These are phyloP conservation scores for Macaca fascicularis DNA, from an alignment of 2,113 vertebrate genomes.

Conservation along the genomic window DNA sequence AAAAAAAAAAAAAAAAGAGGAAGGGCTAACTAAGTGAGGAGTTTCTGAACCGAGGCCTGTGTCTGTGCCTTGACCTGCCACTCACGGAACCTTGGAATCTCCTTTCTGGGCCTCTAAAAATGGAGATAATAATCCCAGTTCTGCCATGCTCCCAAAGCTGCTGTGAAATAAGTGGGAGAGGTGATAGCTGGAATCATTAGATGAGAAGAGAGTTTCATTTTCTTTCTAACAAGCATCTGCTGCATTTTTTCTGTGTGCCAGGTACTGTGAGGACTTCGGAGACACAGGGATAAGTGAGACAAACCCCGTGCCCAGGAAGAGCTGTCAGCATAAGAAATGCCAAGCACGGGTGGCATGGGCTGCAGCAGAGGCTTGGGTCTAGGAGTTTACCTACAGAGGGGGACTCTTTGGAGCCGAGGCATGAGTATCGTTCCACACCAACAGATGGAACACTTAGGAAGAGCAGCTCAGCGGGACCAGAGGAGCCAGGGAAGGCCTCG, in stretches of 20 bases:
- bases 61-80: accelerated
- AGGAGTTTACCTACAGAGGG: background rate
- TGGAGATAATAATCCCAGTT: background rate
- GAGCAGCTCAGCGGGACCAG: background rate
- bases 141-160: background rate
- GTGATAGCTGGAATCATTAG: background rate
- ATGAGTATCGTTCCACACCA: background rate
- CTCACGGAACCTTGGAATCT: background rate
- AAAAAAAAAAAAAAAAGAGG: no score
- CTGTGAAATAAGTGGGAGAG: background rate
- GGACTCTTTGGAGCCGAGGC: background rate
- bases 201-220: background rate
- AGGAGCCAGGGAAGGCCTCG: background rate
- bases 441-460: background rate
- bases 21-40: background rate
- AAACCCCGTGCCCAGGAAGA: background rate
- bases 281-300: background rate
- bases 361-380: background rate
- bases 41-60: background rate
- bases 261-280: background rate
- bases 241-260: background rate
- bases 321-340: no score
- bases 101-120: background rate
- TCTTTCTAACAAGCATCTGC: background rate
- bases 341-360: accelerated